Percentiles rank a stretch among this genome's conserved stretches.
phyloP scores from a whole-genome alignment of 2,888 invertebrate genomes.

The Ligdia adustata region DNA sequence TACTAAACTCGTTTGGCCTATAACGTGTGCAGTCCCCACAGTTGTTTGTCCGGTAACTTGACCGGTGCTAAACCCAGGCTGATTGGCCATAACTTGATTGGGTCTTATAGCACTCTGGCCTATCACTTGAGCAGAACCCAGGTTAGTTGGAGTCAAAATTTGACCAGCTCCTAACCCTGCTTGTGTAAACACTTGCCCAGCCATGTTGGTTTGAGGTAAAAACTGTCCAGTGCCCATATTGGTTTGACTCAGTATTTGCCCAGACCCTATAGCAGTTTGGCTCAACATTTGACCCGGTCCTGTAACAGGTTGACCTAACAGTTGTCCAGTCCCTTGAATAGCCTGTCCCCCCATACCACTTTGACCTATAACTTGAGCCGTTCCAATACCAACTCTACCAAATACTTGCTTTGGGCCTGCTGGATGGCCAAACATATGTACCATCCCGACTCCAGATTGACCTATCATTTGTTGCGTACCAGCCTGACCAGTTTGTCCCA shows the following conservation, averaged over 20 bases:
- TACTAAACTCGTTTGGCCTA: neutral
- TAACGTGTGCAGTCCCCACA: neutral
- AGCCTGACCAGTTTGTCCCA: neutral
- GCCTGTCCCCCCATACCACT: slow-evolving; percentile 6
- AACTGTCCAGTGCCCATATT: neutral
- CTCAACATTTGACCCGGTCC: slow-evolving; percentile 7
- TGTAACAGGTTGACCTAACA: slow-evolving; percentile 5
- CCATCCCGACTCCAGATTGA: slow-evolving; percentile 1
- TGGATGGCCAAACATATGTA: slow-evolving; percentile 1
- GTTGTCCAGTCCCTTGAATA: neutral
- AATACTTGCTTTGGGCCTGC: neutral
- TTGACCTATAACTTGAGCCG: slow-evolving; percentile 9
- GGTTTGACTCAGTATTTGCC: slow-evolving; percentile 9
- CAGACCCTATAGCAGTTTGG: slow-evolving; percentile 22
- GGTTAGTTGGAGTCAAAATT: neutral
- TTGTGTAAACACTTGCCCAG: slow-evolving; percentile 3
- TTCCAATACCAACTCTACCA: neutral
- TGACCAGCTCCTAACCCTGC: slow-evolving; percentile 6
- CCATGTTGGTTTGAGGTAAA: slow-evolving; percentile 3
- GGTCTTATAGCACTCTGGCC: neutral
- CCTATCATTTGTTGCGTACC: neutral
- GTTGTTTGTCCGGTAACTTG: slow-evolving; percentile 2
- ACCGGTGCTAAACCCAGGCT: neutral
- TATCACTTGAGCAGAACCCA: slow-evolving; percentile 14
- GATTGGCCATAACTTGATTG: slow-evolving; percentile 3